A percentile compares a stretch with the other conserved stretches of the same genome.
Conservation (phyloP, 2,113 vertebrate genomes). For the Zapornia atra region DNA sequence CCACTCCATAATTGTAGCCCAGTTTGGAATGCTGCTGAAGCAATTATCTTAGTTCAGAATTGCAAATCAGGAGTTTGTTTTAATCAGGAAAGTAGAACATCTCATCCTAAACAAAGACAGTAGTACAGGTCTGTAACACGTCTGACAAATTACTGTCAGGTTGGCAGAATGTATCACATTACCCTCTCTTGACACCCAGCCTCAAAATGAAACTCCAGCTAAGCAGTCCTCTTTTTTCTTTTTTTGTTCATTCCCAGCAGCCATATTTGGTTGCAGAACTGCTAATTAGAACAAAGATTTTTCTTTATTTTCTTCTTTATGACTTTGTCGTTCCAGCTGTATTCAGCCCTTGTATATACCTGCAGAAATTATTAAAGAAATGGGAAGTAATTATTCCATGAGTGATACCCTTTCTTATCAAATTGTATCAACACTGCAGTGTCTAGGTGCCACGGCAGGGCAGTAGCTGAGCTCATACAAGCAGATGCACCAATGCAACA, state of each 20-base stretch:
- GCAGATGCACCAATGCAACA: neutral
- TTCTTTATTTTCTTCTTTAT: neutral
- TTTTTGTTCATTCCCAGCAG: neutral
- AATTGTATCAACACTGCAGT: neutral
- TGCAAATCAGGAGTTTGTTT: neutral
- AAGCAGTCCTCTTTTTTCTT: neutral
- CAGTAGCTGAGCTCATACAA: neutral
- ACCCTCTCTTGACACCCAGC: neutral
- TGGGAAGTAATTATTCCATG: neutral
- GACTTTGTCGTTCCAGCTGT: neutral
- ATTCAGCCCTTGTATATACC: neutral
- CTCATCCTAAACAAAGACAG: neutral
- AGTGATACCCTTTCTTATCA: neutral
- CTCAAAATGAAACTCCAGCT: neutral
- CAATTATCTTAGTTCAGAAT: constrained; percentile 47
- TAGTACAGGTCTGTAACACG: neutral
- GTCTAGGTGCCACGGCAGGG: neutral
- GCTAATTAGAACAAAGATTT: neutral
- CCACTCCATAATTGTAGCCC: neutral
- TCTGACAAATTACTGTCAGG: neutral
- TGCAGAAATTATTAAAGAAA: neutral
- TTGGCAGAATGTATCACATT: neutral
- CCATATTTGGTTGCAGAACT: neutral
- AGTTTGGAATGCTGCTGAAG: constrained; percentile 30
- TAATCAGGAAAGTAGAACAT: neutral